A percentile compares a stretch with the other conserved stretches of the same genome.
phyloP scores from a whole-genome alignment of 2,797 vertebrate species.

The Oreochromis grahami region DNA sequence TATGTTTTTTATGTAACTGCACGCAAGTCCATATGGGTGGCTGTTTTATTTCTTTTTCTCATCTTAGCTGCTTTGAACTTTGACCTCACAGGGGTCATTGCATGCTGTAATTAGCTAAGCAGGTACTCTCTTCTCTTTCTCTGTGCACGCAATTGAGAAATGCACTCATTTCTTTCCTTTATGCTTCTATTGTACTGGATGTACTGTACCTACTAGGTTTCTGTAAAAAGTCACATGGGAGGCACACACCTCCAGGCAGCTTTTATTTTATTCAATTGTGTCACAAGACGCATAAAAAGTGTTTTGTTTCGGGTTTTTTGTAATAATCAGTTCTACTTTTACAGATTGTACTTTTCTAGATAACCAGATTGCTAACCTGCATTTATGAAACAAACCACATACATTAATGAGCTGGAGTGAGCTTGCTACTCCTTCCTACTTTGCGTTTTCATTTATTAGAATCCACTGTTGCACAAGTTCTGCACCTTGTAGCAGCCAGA shows the following conservation, averaged over 20 bases:
- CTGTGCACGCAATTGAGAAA: neutral
- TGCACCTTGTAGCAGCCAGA: neutral
- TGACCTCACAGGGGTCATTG: slow-evolving; percentile 7
- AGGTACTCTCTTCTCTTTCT: neutral
- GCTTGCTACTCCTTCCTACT: neutral
- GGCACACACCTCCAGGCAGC: neutral
- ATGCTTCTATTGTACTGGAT: neutral
- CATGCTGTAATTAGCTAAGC: slow-evolving; percentile 11
- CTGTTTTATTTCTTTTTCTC: neutral
- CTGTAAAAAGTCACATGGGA: neutral
- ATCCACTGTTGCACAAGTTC: neutral
- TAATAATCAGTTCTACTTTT: neutral
- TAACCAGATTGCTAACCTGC: neutral
- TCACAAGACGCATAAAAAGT: neutral
- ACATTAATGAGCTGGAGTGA: neutral
- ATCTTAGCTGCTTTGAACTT: slow-evolving; percentile 20
- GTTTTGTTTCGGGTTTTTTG: neutral
- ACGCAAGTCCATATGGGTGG: neutral
- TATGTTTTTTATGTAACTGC: slow-evolving; percentile 6
- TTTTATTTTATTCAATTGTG: neutral
- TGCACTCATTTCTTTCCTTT: neutral
- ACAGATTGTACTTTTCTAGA: neutral
- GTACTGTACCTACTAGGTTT: neutral
- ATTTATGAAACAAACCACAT: neutral
- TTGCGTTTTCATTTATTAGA: neutral